Evolutionary conservation across 2,113 vertebrate genomes (phyloP), one percentile per base, ranked within the genome.

Genomic region (Excalfactoria chinensis): DNA sequence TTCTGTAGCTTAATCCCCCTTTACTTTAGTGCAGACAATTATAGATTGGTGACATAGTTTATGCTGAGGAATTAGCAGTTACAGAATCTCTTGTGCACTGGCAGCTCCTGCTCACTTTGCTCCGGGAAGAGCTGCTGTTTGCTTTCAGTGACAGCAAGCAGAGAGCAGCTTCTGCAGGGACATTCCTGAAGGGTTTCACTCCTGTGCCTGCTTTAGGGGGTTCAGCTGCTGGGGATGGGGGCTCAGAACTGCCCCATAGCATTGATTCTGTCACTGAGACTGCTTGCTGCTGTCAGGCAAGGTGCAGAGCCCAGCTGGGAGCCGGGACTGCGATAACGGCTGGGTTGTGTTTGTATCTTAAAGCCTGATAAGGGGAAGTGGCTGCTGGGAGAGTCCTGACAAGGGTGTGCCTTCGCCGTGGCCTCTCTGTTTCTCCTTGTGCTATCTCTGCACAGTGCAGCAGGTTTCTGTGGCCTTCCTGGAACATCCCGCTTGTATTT

Each of bases 1-100:
- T 94, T 84, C 90, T 85, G 82, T n/a, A 58, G 83, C 49, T 51
- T 89, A 79, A 89, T 90, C 88, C 79, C 92, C 71, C 32, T 76
- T 91, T 16, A 6, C 82, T 92, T 78, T 40, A 62, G 72, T 18
- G 35, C 78, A 62, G 64, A 83, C 93, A 78, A 7, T 83, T 84
- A 91, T 49, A 94, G 95, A 66, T 91, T 18, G 84, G 71, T 86
- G 69, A 37, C 76, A 75, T 41, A 3, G 83, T 83, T 96, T 56
- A 28, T 84, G 2, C 51, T 9, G 74, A 68, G 90, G 59, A 79
- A 83, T 56, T 64, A 62, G 62, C 44, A 62, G 51, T 63, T 81
- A 16, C 55, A 84, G 88, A 56, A 34, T 78, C 71, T 62, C 62
- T 37, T 10, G 19, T 3, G 14, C 17, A 5, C 32, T 26, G 66